These are phyloP conservation scores for Ciconia boyciana DNA, from an alignment of 2,113 vertebrate species.

Conservation along the genomic window DNA sequence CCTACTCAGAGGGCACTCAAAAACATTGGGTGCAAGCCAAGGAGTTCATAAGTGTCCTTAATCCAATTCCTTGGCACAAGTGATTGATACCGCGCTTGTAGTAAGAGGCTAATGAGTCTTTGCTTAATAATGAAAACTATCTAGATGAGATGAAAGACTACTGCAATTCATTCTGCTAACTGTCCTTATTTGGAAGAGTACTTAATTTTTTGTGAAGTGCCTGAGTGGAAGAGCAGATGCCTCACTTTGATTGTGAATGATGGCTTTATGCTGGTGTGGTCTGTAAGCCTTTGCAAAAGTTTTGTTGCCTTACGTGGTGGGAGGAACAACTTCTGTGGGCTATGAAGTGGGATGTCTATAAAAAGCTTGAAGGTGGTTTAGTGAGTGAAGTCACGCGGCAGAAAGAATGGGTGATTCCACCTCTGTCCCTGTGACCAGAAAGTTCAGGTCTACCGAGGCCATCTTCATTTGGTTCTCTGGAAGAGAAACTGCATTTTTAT, in stretches of 20 bases:
- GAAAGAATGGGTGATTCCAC: neutral
- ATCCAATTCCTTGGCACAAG: neutral
- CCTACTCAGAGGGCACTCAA: neutral
- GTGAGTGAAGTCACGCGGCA: neutral
- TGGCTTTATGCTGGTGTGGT: neutral
- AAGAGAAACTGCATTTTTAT: neutral
- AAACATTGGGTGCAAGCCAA: neutral
- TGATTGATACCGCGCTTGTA: neutral
- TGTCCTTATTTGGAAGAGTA: neutral
- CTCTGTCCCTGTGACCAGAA: neutral
- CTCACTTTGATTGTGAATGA: neutral
- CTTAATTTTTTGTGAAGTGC: neutral
- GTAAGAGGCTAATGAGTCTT: constrained; percentile 43
- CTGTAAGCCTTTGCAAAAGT: neutral
- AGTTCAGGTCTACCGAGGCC: neutral
- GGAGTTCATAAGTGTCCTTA: neutral
- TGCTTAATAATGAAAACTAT: constrained; percentile 41
- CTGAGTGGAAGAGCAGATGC: neutral
- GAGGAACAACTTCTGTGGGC: neutral
- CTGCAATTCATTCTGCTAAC: constrained; percentile 19
- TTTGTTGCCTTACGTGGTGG: neutral
- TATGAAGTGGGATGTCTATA: neutral
- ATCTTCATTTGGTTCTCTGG: neutral
- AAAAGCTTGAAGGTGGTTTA: neutral
- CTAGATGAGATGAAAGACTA: constrained; percentile 20